Evolutionary conservation across 2,113 vertebrate genomes (phyloP).

Genomic region (Rhabdornis inornatus): DNA sequence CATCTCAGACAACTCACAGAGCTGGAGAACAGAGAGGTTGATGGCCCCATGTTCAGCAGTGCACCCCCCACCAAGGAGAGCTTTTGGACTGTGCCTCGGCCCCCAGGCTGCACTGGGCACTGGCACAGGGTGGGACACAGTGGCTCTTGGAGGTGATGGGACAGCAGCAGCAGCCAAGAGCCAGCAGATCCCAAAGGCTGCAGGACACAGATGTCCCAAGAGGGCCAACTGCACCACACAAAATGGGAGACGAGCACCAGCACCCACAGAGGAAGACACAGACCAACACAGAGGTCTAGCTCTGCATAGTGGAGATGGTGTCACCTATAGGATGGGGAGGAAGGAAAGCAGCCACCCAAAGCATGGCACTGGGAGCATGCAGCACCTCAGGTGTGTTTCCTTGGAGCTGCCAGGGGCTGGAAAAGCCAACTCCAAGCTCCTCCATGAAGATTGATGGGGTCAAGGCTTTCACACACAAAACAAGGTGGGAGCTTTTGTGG

Average conservation of each 20-base stretch:
- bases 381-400: neutral
- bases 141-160: neutral
- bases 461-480: neutral
- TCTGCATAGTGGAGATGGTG: neutral
- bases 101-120: neutral
- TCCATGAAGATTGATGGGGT: neutral
- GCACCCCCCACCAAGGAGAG: neutral
- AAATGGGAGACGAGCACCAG: neutral
- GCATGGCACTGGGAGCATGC: neutral
- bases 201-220: too few species aligned
- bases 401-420: neutral
- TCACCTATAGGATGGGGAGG: neutral
- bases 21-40: neutral
- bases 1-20: neutral
- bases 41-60: neutral
- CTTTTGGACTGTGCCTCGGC: neutral
- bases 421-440: neutral
- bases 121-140: accelerated
- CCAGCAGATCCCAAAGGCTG: neutral
- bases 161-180: neutral
- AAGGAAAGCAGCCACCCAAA: neutral
- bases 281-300: neutral
- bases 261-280: neutral
- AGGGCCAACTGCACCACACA: neutral
- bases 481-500: accelerated